These are phyloP conservation scores for Isaurus tuberculatus DNA, from an alignment of 92 coral and sea anemone species.

Conservation along the genomic window DNA sequence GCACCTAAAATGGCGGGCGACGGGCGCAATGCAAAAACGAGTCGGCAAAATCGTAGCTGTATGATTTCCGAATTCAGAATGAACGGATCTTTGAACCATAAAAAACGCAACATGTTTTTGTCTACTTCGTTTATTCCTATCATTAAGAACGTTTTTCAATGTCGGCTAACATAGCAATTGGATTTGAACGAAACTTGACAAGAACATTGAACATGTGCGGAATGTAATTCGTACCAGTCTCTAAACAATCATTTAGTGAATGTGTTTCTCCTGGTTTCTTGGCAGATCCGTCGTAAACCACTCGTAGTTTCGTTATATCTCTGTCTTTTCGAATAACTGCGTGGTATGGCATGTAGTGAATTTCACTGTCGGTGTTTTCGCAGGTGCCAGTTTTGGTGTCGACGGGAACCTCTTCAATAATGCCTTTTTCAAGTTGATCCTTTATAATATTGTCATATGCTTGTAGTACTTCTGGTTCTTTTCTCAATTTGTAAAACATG, in stretches of 20 bases:
- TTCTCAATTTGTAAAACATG: not conserved
- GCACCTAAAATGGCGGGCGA: conserved; percentile 55
- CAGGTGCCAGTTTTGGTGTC: not conserved
- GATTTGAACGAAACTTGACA: conserved; percentile 49
- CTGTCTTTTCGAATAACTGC: conserved; percentile 47
- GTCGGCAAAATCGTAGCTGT: conserved; percentile 30
- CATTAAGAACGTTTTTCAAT: conserved; percentile 56
- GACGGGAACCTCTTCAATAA: conserved; percentile 30
- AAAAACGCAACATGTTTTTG: conserved; percentile 60
- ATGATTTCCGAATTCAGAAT: conserved; percentile 50
- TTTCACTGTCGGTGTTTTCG: not conserved
- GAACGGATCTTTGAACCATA: conserved; percentile 57
- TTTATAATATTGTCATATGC: conserved; percentile 22
- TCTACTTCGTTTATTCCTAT: conserved; percentile 57
- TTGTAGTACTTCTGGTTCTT: conserved; percentile 19
- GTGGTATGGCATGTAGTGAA: conserved; percentile 44
- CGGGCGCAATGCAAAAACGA: conserved; percentile 50
- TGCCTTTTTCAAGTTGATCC: conserved; percentile 20
- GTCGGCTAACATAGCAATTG: conserved; percentile 40
- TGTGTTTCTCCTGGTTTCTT: conserved; percentile 4
- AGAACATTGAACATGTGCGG: conserved; percentile 50
- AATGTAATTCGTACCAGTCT: conserved; percentile 38
- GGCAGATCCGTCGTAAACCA: conserved; percentile 59
- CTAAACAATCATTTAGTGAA: conserved; percentile 32
- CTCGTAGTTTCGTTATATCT: conserved; percentile 55